Evolutionary conservation across 2,113 vertebrate genomes (phyloP).

Genomic region (Petromus typicus): DNA sequence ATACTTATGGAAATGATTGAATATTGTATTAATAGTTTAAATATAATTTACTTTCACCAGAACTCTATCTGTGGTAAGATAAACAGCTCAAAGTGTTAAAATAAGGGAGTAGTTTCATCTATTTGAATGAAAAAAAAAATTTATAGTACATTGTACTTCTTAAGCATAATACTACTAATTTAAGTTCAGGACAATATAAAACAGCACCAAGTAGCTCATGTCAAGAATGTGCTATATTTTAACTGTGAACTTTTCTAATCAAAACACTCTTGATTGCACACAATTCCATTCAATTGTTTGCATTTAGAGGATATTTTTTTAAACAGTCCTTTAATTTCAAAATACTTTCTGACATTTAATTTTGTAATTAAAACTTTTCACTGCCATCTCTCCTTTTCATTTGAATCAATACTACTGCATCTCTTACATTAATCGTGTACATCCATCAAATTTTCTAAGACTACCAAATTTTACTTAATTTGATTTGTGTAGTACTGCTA

Average conservation of each 20-base stretch:
- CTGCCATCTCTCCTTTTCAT: neutral
- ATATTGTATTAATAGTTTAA: conserved; percentile 10
- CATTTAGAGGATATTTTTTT: neutral
- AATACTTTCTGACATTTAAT: neutral
- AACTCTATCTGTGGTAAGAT: neutral
- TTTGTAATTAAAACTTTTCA: conserved; percentile 30
- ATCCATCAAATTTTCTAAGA: neutral
- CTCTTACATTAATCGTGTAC: neutral
- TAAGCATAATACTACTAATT: neutral
- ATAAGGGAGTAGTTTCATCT: neutral
- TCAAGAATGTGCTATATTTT: neutral
- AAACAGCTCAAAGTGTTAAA: neutral
- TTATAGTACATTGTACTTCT: neutral
- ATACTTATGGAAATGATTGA: neutral
- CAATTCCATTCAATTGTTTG: conserved; percentile 10
- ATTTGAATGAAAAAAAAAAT: neutral
- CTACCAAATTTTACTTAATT: neutral
- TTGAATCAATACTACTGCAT: neutral
- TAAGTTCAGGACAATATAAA: conserved; percentile 5
- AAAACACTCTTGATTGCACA: conserved; percentile 24
- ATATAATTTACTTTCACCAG: neutral
- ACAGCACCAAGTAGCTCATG: neutral
- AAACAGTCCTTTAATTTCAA: neutral
- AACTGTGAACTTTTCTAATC: neutral
- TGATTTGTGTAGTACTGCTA: conserved; percentile 22